phyloP scores from a whole-genome alignment of 23 tunicate genomes.

The Styela clava region DNA sequence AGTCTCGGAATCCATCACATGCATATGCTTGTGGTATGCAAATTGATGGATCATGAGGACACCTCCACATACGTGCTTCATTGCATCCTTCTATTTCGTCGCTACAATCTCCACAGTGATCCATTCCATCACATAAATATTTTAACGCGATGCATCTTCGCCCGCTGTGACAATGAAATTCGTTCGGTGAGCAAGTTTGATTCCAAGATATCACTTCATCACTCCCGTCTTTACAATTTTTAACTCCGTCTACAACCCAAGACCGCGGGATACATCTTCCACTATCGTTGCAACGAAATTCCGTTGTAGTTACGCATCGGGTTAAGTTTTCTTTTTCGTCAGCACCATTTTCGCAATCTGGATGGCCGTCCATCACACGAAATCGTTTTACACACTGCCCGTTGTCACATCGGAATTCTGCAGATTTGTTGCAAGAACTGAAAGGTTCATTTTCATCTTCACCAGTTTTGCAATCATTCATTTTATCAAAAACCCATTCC shows the following conservation, averaged over 20 bases:
- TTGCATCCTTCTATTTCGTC: slow-evolving; percentile 46
- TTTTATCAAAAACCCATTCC: slow-evolving; percentile 22
- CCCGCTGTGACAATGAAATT: slow-evolving; percentile 28
- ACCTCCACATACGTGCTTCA: slow-evolving; percentile 41
- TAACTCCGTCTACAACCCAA: slow-evolving; percentile 11
- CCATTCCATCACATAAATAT: slow-evolving; percentile 43
- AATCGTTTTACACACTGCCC: slow-evolving; percentile 29
- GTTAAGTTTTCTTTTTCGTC: slow-evolving; percentile 23
- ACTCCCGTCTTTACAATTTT: slow-evolving; percentile 31
- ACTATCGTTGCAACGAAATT: slow-evolving; percentile 33
- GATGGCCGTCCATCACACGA: slow-evolving; percentile 28
- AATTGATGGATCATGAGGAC: slow-evolving; percentile 1
- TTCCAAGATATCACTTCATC: slow-evolving; percentile 3
- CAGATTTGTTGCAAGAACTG: too few relatives aligned
- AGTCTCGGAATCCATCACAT: slow-evolving; percentile 24
- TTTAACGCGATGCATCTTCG: slow-evolving; percentile 14
- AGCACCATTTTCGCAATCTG: slow-evolving; percentile 22
- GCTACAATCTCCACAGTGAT: slow-evolving; percentile 49
- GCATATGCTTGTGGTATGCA: slow-evolving; percentile 30
- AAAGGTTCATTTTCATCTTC: too few relatives aligned
- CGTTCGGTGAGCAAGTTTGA: not conserved
- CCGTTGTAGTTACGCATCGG: not conserved
- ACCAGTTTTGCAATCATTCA: slow-evolving; percentile 20
- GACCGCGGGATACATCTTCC: slow-evolving; percentile 47
- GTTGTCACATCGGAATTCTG: too few relatives aligned